Percentiles rank a stretch among this genome's conserved stretches.
Conservation (phyloP, 2,113 vertebrate species). For the Hassar affinis region DNA sequence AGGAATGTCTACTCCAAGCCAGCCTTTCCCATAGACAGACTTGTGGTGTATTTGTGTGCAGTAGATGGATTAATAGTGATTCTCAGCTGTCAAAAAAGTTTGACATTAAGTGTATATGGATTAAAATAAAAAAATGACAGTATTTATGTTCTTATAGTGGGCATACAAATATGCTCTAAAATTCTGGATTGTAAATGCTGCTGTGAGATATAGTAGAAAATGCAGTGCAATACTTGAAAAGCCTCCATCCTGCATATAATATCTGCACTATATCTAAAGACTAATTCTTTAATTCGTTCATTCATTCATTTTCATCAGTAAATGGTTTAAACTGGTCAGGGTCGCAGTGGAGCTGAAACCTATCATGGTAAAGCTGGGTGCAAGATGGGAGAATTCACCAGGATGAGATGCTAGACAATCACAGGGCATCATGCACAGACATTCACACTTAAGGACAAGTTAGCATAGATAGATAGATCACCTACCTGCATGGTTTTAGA, state of each 20-base stretch:
- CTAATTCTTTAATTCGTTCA: not conserved
- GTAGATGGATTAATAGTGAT: not conserved
- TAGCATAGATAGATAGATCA: not conserved
- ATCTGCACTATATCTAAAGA: not conserved
- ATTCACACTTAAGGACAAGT: not conserved
- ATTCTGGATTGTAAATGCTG: not conserved
- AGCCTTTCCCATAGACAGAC: not conserved
- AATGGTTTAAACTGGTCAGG: not conserved
- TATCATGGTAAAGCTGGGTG: not conserved
- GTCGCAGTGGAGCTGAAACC: not conserved
- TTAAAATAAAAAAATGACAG: not conserved
- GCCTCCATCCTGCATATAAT: not conserved
- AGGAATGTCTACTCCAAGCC: conserved; percentile 15
- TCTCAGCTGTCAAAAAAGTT: not conserved
- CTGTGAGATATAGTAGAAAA: not conserved
- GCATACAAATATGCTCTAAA: not conserved
- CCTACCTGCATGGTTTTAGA: not conserved
- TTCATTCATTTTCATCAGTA: not conserved
- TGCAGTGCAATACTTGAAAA: not conserved
- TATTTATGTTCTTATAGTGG: not conserved
- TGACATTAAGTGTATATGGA: not conserved
- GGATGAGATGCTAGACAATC: not conserved
- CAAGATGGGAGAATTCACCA: not conserved
- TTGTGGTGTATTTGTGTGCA: not conserved
- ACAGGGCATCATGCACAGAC: not conserved